These are phyloP conservation scores for Macrochelys suwanniensis DNA, from an alignment of 2,797 vertebrate species.

Conservation along the genomic window DNA sequence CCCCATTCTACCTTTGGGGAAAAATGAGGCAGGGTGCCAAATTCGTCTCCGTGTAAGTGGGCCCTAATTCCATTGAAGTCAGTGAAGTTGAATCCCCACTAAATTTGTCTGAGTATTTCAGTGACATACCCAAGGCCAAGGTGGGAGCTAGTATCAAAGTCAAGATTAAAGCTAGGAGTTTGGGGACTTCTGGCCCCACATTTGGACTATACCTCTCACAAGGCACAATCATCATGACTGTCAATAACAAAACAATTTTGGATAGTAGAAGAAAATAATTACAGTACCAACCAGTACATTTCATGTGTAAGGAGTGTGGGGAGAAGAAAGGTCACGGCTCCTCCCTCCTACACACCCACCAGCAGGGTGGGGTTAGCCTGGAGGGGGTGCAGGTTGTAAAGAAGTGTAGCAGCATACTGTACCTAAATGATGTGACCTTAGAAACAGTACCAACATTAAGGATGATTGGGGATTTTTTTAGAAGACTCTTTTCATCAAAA, in stretches of 20 bases:
- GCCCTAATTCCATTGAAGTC: background rate
- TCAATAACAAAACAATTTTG: background rate
- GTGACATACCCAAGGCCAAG: background rate
- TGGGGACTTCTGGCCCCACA: background rate
- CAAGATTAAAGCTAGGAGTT: background rate
- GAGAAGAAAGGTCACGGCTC: background rate
- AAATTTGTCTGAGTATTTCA: background rate
- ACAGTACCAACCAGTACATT: background rate
- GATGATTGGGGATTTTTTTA: background rate
- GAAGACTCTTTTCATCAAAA: background rate
- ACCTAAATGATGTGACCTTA: rapidly evolving
- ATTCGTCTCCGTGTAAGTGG: background rate
- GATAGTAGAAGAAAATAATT: background rate
- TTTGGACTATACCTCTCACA: background rate
- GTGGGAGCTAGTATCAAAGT: background rate
- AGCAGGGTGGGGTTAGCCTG: background rate
- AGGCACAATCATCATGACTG: background rate
- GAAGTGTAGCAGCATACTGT: background rate
- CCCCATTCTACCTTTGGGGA: background rate
- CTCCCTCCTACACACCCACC: too few relatives aligned
- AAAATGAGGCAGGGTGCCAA: background rate
- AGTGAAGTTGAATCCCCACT: background rate
- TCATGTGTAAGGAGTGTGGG: background rate
- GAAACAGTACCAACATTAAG: background rate
- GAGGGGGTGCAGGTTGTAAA: background rate